Base-by-base conservation (phyloP, 2,888 invertebrate species). In the Candidula unifasciata region DNA sequence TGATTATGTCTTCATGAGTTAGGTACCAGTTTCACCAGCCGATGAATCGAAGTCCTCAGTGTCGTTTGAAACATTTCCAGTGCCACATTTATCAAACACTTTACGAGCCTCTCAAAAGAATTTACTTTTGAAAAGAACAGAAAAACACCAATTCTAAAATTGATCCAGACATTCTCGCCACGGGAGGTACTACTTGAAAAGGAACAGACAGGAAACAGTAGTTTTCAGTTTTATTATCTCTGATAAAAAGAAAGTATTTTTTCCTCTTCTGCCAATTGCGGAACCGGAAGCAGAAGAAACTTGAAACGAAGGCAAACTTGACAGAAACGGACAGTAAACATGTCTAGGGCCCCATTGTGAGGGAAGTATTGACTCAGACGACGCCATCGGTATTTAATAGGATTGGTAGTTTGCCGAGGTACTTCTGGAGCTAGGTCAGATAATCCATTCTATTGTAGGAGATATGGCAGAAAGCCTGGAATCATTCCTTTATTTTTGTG, bases 251-350 rank as follows among this genome's bases (percentile, higher is more conserved):
- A 78, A 2, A n/a, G 64, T 37, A 78, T 37, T 37, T 35, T 64
- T 18, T 64, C 24, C 21, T 8, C 1, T 10, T 37, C 35, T 37
- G 21, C 27, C n/a, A 64, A 64, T 35, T 10, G 35, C 33, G 35
- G 37, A 78, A 37, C 64, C 57, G 60, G 77, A 60, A 64, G 64
- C n/a, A 35, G 30, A 64, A 16, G 37, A 64, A 37, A 78, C 35
- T n/a, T 35, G 64, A 66, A 68, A 10, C 68, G 52, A 68, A 79
- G 0, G 79, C 44, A 79, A 79, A 79, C 60, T 68, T 79, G 52
- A 79, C 68, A 66, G 66, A 52, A 66, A 52, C 30, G n/a, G 68
- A 44, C 64, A 27, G 66, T 66, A 79, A 66, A 79, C 68, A 79
- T 64, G 10, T 35, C 64, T n/a, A 24, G 64, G 16, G 10, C 33